Percentiles rank a stretch among this genome's conserved stretches.
These are phyloP conservation scores for Hippocampus guttulatus DNA, from an alignment of 2,113 vertebrate species.

Conservation along the genomic window DNA sequence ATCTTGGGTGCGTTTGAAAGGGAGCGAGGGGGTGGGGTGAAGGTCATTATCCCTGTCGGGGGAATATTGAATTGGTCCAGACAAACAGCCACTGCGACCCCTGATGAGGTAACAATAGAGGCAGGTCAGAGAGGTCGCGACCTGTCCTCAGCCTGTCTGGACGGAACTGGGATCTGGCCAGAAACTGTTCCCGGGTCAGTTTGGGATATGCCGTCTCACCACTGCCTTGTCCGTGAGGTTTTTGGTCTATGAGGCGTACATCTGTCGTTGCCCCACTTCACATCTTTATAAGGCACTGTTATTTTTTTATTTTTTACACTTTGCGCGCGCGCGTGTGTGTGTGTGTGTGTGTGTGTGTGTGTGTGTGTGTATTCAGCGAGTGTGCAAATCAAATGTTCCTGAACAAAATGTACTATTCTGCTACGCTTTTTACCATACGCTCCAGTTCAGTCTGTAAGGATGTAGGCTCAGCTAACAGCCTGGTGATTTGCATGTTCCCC, in stretches of 20 bases:
- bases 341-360: conserved; percentile 29
- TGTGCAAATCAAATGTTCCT: conserved; percentile 55
- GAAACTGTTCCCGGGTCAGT: conserved; percentile 56
- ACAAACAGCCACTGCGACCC: conserved; percentile 64
- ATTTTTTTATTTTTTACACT: no score
- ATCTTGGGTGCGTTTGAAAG: conserved; percentile 17
- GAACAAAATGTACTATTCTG: conserved; percentile 68
- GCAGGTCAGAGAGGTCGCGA: conserved; percentile 54
- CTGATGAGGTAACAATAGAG: conserved; percentile 67
- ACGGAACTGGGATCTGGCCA: conserved; percentile 50
- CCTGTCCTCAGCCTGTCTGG: conserved; percentile 66
- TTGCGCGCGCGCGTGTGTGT: no score
- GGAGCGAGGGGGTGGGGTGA: conserved; percentile 3
- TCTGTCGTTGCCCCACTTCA: conserved; percentile 55
- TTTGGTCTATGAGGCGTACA: conserved; percentile 41
- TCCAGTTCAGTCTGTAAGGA: conserved; percentile 65
- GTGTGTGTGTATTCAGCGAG: conserved; percentile 39
- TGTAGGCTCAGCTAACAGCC: conserved; percentile 58
- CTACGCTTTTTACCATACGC: conserved; percentile 54
- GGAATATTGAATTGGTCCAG: conserved; percentile 66
- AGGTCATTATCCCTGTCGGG: conserved; percentile 59
- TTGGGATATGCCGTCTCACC: conserved; percentile 20
- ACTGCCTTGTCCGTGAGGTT: conserved; percentile 39
- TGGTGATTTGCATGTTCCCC: conserved; percentile 68
- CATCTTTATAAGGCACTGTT: conserved; percentile 56